Evolutionary conservation across 2,113 vertebrate species (phyloP), one percentile per base, ranked within the genome.

Genomic region (Cyprinus carpio): DNA sequence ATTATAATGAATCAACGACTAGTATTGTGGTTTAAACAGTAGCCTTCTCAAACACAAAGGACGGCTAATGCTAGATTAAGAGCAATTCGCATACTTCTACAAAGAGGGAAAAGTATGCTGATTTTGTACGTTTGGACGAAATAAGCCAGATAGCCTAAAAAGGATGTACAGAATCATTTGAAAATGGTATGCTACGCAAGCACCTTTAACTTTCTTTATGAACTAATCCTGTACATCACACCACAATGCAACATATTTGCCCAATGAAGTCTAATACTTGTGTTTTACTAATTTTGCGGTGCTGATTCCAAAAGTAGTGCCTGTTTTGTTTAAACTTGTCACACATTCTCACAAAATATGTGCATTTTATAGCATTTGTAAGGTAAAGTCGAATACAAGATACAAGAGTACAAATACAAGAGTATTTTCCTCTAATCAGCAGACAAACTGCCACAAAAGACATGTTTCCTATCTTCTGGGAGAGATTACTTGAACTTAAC

Each of bases 1-100:
- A 31, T 51, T 16, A 18, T 4, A 31, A 23, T 37, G 11, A 40
- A 40, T 43, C 7, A 62, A 80, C 11, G 49, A 56, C 12, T 37
- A 78, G 20, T 51, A 62, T 79, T 78, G 31, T n/a, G 20, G 34
- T 78, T 34, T 60, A 60, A 60, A n/a, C 56, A 58, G 27, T 31
- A 79, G 34, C 23, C 29, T 15, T 78, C 54, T 12, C 15, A 58
- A 77, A 71, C 34, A 43, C 31, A 3, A 23, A 72, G 69, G 10
- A 72, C 4, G 13, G 34, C 20, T 43, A 13, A 43, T 43, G 20
- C n/a, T 72, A 72, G 34, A 72, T 72, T 23, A 23, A 72, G n/a
- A 75, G 23, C n/a, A 49, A 27, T 46, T 71, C 2, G 4, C 34
- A 71, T 71, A 12, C 31, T 29, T 46, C 34, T 74, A 74, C 20